A percentile compares a stretch with the other conserved stretches of the same genome.
Conservation (phyloP, 2,797 vertebrate genomes). For the Pagetopsis macropterus region DNA sequence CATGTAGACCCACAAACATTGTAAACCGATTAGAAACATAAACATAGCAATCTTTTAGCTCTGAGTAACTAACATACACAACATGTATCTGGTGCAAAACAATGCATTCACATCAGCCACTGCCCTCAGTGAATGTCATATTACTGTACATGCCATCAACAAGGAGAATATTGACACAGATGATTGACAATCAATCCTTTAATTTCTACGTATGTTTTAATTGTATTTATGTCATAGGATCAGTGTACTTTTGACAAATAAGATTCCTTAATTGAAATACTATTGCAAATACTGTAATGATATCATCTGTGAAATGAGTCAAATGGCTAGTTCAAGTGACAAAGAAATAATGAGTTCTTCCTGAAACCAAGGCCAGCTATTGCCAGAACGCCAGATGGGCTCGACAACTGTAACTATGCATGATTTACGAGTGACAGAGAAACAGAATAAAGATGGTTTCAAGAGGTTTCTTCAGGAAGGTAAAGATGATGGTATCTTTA, state of each 20-base stretch:
- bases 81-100: too few species aligned
- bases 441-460: slow-evolving; percentile 62
- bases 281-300: slow-evolving; percentile 1
- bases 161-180: too few species aligned
- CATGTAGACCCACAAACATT: too few species aligned
- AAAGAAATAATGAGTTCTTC: slow-evolving; percentile 8
- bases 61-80: background rate
- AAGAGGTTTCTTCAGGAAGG: slow-evolving; percentile 60
- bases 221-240: background rate
- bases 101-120: too few species aligned
- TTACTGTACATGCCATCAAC: too few species aligned
- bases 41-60: too few species aligned
- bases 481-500: slow-evolving; percentile 56
- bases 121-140: too few species aligned
- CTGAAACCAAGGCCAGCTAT: slow-evolving; percentile 36
- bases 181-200: too few species aligned
- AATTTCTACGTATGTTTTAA: background rate
- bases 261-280: slow-evolving; percentile 3
- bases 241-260: background rate
- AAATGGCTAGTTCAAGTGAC: slow-evolving; percentile 18
- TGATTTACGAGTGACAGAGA: slow-evolving; percentile 52
- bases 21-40: too few species aligned
- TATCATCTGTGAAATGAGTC: slow-evolving; percentile 29
- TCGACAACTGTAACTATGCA: slow-evolving; percentile 52
- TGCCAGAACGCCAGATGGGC: slow-evolving; percentile 57